Conservation (phyloP, 2,888 invertebrate species). For the Plagodis pulveraria region DNA sequence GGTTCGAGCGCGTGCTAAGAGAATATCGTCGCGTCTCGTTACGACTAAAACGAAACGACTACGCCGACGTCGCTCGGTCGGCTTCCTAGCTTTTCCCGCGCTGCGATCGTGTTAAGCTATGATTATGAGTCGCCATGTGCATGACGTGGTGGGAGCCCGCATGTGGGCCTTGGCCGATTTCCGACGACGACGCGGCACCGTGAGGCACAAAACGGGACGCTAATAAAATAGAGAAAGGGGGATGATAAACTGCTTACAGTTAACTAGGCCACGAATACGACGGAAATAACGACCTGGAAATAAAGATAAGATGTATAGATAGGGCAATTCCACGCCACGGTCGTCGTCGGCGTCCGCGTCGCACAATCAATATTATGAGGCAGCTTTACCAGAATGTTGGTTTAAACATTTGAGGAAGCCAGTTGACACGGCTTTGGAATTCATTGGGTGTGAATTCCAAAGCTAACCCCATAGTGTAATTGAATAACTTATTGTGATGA, state of each 20-base stretch:
- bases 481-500: too few relatives aligned
- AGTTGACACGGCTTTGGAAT: too few relatives aligned
- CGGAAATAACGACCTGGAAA: conserved; percentile 36
- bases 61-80: conserved; percentile 1
- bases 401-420: too few relatives aligned
- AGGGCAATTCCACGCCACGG: conserved; percentile 32
- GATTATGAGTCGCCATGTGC: conserved; percentile 19
- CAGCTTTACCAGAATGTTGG: too few relatives aligned
- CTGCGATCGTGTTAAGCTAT: neutral
- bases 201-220: conserved; percentile 37
- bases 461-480: too few relatives aligned
- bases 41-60: too few relatives aligned
- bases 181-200: conserved; percentile 13
- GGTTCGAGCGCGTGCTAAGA: conserved; percentile 39
- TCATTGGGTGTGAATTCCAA: too few relatives aligned
- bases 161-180: conserved; percentile 51
- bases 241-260: conserved; percentile 34
- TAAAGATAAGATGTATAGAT: conserved; percentile 35
- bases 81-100: conserved; percentile 27
- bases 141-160: conserved; percentile 43
- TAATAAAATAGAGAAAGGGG: conserved; percentile 47
- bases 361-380: too few relatives aligned
- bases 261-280: conserved; percentile 37
- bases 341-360: neutral
- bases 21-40: conserved; percentile 1